A percentile compares a stretch with the other conserved stretches of the same genome.
These are phyloP conservation scores for Thomomys bottae DNA, from an alignment of 2,113 vertebrate genomes.

Conservation along the genomic window DNA sequence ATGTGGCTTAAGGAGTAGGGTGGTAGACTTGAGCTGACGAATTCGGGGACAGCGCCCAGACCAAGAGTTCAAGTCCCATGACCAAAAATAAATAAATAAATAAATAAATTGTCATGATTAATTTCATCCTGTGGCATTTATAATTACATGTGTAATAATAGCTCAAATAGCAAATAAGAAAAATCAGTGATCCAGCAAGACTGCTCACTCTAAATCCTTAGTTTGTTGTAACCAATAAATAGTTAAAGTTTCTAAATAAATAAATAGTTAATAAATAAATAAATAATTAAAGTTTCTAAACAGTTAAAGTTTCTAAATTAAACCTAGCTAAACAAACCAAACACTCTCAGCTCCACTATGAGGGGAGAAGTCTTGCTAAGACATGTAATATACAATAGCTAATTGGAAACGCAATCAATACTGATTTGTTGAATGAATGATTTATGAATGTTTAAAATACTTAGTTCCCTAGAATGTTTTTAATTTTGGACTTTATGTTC, in stretches of 20 bases:
- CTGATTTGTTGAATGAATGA: not conserved
- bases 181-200: constrained; percentile 6
- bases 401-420: not conserved
- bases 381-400: not conserved
- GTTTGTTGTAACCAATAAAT: not conserved
- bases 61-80: too few relatives aligned
- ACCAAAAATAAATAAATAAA: too few relatives aligned
- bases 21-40: too few relatives aligned
- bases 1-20: too few relatives aligned
- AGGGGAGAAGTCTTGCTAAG: not conserved
- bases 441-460: not conserved
- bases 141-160: constrained; percentile 10
- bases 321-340: constrained; percentile 39
- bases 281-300: not conserved
- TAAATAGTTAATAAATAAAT: too few relatives aligned
- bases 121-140: not conserved
- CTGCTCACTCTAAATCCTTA: not conserved
- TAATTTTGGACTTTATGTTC: constrained; percentile 2
- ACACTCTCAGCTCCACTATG: not conserved
- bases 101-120: not conserved
- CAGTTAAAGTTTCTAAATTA: not conserved
- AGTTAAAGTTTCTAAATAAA: not conserved
- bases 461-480: not conserved
- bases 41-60: too few relatives aligned
- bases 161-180: constrained; percentile 31